Evolutionary conservation across 2,888 invertebrate genomes (phyloP), one percentile per base, ranked within the genome.

Genomic region (Drosophila putrida): DNA sequence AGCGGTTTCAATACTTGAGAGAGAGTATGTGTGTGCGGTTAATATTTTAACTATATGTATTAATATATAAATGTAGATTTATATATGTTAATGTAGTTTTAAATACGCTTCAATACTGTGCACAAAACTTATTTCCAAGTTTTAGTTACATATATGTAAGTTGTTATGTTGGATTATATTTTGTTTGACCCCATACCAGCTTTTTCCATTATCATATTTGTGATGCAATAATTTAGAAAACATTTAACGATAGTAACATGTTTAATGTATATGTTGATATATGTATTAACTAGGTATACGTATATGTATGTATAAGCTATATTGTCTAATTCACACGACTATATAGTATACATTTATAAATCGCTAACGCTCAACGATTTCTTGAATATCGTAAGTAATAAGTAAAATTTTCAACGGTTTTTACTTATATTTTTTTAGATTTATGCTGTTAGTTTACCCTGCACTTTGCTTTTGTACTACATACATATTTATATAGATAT

Each of bases 171-270:
- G 55, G 43, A 63, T 70, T 62, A 71, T 79, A 74, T 78, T 80
- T 90, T 91, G 89, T 91, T 92, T 92, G 92, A 92, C 92, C 92
- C 92, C 92, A 91, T 92, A 92, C 92, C 92, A 92, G 92, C 92
- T 88, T 88, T 85, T 88, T 87, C 20, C 11, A 59, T 76, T 66
- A 43, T 53, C 15, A 53, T 27, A 27, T 53, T 71, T 71, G 64
- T 50, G 43, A 51, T 74, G 71, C 50, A 54, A 55, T 58, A 31
- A 53, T 36, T 43, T 51, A 54, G 54, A 47, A 63, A 75, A 77
- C 68, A 74, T 74, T 69, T 61, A 82, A 75, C 78, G 55, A 75
- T 71, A 82, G 64, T 43, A 49, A 71, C 11, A 65, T 53, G 49
- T 63, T 39, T 41, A 49, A 58, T 57, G 41, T 53, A 36, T 58